phyloP scores from a whole-genome alignment of 2,797 vertebrate species.

The Perodicticus potto region DNA sequence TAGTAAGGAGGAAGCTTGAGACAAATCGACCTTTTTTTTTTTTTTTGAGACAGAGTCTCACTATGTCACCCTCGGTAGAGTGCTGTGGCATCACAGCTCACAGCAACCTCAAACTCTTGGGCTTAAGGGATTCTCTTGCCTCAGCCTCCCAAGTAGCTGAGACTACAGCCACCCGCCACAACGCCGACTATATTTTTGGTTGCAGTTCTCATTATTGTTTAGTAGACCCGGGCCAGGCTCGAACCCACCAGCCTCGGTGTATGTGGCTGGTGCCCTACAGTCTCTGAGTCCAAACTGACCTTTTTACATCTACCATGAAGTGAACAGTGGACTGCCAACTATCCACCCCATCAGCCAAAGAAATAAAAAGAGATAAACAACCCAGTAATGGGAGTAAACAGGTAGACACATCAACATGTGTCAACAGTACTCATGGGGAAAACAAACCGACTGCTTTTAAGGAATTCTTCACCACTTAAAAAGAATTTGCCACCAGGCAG shows the following conservation, averaged over 20 bases:
- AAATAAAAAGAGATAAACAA: not conserved
- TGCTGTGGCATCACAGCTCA: too few relatives aligned
- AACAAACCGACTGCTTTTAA: not conserved
- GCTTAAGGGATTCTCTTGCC: too few relatives aligned
- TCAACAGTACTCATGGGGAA: not conserved
- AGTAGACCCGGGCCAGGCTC: too few relatives aligned
- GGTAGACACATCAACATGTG: not conserved
- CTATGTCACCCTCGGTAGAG: too few relatives aligned
- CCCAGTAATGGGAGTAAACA: not conserved
- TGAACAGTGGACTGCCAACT: not conserved
- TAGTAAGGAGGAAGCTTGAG: not conserved
- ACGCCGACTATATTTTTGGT: too few relatives aligned
- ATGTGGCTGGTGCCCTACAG: too few relatives aligned
- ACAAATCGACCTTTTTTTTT: not conserved
- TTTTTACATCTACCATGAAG: not conserved
- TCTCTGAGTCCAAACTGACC: not conserved
- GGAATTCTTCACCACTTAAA: not conserved
- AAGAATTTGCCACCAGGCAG: not conserved
- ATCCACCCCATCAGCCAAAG: not conserved
- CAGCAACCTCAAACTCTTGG: too few relatives aligned
- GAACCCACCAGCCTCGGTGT: too few relatives aligned
- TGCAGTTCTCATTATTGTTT: too few relatives aligned
- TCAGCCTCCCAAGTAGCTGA: too few relatives aligned
- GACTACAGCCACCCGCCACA: too few relatives aligned
- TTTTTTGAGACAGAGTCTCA: too few relatives aligned